These are phyloP conservation scores for Anniella stebbinsi DNA, from an alignment of 2,797 vertebrate species.

Conservation along the genomic window DNA sequence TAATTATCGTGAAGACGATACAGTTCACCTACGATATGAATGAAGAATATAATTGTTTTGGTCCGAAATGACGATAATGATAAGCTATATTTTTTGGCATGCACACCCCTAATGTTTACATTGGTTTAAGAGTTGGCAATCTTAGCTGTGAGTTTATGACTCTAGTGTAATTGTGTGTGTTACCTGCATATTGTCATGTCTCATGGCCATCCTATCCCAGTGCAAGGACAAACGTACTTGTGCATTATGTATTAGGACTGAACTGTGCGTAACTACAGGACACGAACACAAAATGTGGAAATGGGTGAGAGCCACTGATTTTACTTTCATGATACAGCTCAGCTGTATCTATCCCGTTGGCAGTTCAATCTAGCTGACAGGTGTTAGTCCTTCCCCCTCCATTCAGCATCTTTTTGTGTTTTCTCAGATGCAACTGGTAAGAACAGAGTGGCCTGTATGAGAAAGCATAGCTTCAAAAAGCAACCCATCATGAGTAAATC, in stretches of 20 bases:
- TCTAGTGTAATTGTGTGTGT: not conserved
- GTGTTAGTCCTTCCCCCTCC: not conserved
- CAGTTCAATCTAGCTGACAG: not conserved
- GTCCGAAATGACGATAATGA: too few relatives aligned
- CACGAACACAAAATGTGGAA: not conserved
- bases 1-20: too few relatives aligned
- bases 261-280: not conserved
- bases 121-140: too few relatives aligned
- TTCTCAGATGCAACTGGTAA: not conserved
- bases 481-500: not conserved
- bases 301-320: not conserved
- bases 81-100: too few relatives aligned
- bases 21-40: too few relatives aligned
- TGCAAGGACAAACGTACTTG: not conserved
- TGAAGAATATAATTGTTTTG: too few relatives aligned
- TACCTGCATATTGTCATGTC: not conserved
- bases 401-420: not conserved
- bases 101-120: too few relatives aligned
- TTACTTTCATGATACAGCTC: fast-evolving
- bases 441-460: not conserved
- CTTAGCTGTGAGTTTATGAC: not conserved
- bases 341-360: not conserved
- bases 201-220: not conserved
- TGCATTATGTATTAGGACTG: not conserved
- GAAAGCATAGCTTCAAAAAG: not conserved